Conservation (phyloP, 2,113 vertebrate genomes). For the Sorex fumeus region DNA sequence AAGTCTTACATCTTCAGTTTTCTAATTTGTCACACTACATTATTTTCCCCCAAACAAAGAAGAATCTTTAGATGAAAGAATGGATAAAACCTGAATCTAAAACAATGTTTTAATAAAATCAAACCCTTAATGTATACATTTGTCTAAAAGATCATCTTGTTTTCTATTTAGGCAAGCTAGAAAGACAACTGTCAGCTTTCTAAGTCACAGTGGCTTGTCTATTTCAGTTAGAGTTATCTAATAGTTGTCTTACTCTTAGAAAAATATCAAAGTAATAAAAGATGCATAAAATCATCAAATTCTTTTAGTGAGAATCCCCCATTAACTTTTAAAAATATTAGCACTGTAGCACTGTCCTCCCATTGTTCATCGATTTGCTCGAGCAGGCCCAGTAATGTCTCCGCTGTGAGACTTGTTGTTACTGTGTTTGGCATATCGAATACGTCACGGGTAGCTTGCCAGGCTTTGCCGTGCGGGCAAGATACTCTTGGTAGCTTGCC, state of each 20-base stretch:
- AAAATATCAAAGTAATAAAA: constrained; percentile 67
- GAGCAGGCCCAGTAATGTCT: too few relatives aligned
- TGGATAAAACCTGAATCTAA: constrained; percentile 3
- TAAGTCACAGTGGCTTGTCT: constrained; percentile 21
- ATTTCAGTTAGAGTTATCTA: constrained; percentile 43
- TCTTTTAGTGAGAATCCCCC: constrained; percentile 9
- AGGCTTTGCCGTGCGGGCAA: too few relatives aligned
- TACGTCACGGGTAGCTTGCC: too few relatives aligned
- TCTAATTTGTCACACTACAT: constrained; percentile 13
- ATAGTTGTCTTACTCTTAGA: constrained; percentile 66
- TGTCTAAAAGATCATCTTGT: constrained; percentile 35
- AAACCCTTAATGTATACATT: background rate
- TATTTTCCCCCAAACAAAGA: constrained; percentile 23
- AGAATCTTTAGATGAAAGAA: background rate
- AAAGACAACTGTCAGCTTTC: constrained; percentile 13
- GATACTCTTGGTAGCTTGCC: too few relatives aligned
- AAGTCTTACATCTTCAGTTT: background rate
- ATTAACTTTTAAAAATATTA: constrained; percentile 67
- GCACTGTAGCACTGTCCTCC: too few relatives aligned
- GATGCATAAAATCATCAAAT: constrained; percentile 67
- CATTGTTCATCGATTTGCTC: too few relatives aligned
- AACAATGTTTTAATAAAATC: background rate
- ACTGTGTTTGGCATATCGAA: too few relatives aligned
- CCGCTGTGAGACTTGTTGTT: too few relatives aligned
- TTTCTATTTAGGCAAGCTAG: constrained; percentile 59